phyloP scores from a whole-genome alignment of 2,113 vertebrate species.

The Corynorhinus townsendii region DNA sequence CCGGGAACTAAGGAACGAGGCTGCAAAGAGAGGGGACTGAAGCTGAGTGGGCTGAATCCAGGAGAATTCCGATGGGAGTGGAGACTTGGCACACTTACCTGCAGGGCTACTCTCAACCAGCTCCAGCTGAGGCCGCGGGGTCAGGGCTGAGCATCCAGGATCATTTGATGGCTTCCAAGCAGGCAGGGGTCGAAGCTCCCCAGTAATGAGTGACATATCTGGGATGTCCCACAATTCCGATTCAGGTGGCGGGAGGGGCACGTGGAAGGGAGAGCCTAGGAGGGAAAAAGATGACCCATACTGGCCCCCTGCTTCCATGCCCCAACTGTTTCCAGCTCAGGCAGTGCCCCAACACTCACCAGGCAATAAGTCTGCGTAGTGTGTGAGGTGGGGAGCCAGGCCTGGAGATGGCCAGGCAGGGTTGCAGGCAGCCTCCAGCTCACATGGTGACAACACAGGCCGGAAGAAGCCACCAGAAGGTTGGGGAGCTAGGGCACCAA shows the following conservation, averaged over 20 bases:
- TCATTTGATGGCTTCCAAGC: background rate
- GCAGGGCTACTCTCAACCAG: constrained; percentile 87
- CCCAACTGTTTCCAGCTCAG: background rate
- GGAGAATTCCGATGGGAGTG: background rate
- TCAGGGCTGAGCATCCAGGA: constrained; percentile 73
- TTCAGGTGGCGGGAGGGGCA: constrained; percentile 79
- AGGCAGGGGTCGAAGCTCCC: constrained; percentile 79
- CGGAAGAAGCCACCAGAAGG: constrained; percentile 90
- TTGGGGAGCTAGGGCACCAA: constrained; percentile 84
- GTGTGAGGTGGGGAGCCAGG: constrained; percentile 85
- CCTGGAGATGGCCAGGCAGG: constrained; percentile 89
- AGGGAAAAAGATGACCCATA: background rate
- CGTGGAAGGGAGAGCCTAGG: constrained; percentile 86
- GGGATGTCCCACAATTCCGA: constrained; percentile 70
- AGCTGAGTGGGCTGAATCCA: background rate
- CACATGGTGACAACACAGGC: constrained; percentile 91
- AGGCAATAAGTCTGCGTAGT: constrained; percentile 91
- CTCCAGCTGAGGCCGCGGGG: constrained; percentile 82
- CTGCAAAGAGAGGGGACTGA: constrained; percentile 75
- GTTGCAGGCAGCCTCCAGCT: constrained; percentile 97
- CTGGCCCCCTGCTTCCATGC: background rate
- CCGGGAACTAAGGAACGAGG: constrained; percentile 88
- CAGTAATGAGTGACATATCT: constrained; percentile 92
- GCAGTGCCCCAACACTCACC: constrained; percentile 78
- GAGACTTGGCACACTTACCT: constrained; percentile 77